Evolutionary conservation across 2,888 invertebrate genomes (phyloP).

Genomic region (Macrophya alboannulata): DNA sequence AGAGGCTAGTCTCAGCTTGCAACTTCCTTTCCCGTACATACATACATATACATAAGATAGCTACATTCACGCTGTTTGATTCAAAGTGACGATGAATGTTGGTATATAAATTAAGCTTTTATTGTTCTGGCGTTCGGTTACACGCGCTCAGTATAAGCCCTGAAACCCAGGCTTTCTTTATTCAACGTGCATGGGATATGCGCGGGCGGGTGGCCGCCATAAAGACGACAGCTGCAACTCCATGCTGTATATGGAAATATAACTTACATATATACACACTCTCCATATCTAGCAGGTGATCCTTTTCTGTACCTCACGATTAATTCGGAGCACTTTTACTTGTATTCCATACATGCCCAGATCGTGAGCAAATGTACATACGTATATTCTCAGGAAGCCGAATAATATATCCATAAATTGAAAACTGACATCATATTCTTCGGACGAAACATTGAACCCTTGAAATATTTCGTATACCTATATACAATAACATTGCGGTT

Average conservation of each 20-base stretch:
- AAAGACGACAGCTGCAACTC: constrained; percentile 56
- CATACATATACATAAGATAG: constrained; percentile 2
- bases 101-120: constrained; percentile 52
- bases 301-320: constrained; percentile 48
- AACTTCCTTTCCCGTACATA: background rate
- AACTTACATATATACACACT: constrained; percentile 16
- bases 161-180: constrained; percentile 19
- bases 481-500: background rate
- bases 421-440: background rate
- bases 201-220: constrained; percentile 54
- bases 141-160: background rate
- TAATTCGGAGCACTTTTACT: constrained; percentile 53
- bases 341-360: background rate
- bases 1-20: background rate
- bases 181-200: constrained; percentile 25
- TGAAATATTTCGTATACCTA: background rate
- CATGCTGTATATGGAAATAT: constrained; percentile 54
- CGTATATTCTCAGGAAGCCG: constrained; percentile 11
- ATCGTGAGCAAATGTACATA: background rate
- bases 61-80: constrained; percentile 39
- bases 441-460: background rate
- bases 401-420: background rate
- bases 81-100: constrained; percentile 47
- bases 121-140: constrained; percentile 48
- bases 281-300: constrained; percentile 55